Percentiles rank a stretch among this genome's conserved stretches.
Conservation (phyloP, 2,113 vertebrate genomes). For the Acanthisitta chloris region DNA sequence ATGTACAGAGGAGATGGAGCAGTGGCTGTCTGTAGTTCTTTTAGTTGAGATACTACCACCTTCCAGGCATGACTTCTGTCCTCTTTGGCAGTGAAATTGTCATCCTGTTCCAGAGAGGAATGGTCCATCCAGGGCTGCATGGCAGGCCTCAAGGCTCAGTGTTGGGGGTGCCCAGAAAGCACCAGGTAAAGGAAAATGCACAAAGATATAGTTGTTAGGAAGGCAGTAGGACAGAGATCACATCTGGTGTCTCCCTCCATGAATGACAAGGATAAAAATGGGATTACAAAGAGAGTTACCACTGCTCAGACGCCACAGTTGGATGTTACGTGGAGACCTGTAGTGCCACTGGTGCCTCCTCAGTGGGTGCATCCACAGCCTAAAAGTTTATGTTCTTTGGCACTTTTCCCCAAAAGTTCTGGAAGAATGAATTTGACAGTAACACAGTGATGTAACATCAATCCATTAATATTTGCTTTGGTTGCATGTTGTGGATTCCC, state of each 20-base stretch:
- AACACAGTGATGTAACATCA: not conserved
- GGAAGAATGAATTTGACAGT: not conserved
- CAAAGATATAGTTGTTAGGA: not conserved
- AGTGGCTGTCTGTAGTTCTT: not conserved
- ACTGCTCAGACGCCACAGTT: accelerated
- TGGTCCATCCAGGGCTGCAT: not conserved
- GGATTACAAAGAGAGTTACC: not conserved
- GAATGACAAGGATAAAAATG: not conserved
- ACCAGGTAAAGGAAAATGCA: not conserved
- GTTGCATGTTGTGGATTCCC: not conserved
- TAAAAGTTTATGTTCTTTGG: not conserved
- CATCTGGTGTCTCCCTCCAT: not conserved
- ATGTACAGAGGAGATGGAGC: not conserved
- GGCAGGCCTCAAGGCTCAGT: not conserved
- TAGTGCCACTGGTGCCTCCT: not conserved
- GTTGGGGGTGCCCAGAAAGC: not conserved
- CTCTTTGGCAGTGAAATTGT: not conserved
- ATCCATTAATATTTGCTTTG: not conserved
- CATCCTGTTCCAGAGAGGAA: not conserved
- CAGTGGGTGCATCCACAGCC: accelerated
- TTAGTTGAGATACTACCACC: not conserved
- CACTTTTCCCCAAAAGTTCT: not conserved
- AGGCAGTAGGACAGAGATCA: not conserved
- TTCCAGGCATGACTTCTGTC: not conserved
- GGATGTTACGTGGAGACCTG: not conserved